Conservation (phyloP, 2,113 vertebrate genomes). For the Crotalus horridus region DNA sequence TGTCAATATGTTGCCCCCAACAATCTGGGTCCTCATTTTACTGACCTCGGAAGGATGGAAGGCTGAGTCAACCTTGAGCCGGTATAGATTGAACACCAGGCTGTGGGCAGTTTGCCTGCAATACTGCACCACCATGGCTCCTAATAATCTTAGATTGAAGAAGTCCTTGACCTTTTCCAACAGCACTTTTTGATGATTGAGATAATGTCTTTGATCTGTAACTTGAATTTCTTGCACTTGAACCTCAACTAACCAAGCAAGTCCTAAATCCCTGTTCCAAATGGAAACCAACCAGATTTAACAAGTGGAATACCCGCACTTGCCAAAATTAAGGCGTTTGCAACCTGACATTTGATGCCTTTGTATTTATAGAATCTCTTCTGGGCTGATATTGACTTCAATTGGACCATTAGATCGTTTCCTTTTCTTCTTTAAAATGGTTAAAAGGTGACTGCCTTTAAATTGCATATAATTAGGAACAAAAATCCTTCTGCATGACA, state of each 20-base stretch:
- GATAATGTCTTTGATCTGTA: neutral
- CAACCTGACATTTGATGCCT: neutral
- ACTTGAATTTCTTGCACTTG: neutral
- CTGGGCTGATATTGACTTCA: slow-evolving; percentile 22
- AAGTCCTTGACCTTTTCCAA: neutral
- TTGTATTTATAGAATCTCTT: neutral
- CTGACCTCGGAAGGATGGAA: no score
- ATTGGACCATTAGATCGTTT: slow-evolving; percentile 21
- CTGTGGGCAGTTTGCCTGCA: no score
- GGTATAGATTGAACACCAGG: no score
- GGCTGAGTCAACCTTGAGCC: no score
- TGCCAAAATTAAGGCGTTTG: neutral
- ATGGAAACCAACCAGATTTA: neutral
- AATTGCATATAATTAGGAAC: slow-evolving; percentile 40
- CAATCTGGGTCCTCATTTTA: no score
- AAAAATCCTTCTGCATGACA: slow-evolving; percentile 33
- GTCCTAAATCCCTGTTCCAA: neutral
- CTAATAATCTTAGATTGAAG: no score
- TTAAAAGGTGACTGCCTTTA: slow-evolving; percentile 20
- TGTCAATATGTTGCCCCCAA: no score
- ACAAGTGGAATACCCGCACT: neutral
- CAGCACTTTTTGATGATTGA: neutral
- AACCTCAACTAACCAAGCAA: neutral
- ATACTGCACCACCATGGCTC: neutral
- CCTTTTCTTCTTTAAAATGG: neutral